Percentiles rank a stretch among this genome's conserved stretches.
These are phyloP conservation scores for Neuroterus valhalla DNA, from an alignment of 1,140 invertebrate species.

Conservation along the genomic window DNA sequence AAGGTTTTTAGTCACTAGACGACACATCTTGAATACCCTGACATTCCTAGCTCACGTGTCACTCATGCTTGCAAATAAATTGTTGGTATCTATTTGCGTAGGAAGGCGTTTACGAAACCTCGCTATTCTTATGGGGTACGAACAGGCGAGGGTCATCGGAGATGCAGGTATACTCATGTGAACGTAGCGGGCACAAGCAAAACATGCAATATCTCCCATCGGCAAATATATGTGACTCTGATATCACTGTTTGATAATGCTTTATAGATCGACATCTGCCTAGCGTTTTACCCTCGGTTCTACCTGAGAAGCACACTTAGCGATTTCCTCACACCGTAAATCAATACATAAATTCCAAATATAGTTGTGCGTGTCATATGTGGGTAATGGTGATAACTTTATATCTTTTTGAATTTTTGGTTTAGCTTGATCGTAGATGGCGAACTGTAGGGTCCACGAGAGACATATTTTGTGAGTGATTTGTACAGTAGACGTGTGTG, in stretches of 20 bases:
- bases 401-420: neutral
- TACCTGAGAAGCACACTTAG: neutral
- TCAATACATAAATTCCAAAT: conserved; percentile 1
- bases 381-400: neutral
- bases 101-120: neutral
- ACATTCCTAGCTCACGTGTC: conserved; percentile 8
- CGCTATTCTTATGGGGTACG: neutral
- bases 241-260: conserved; percentile 12
- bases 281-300: neutral
- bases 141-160: conserved; percentile 12
- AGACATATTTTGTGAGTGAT: too few species aligned
- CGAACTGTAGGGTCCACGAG: too few species aligned
- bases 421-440: too few species aligned
- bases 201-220: conserved; percentile 11
- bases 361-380: neutral
- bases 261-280: conserved; percentile 24
- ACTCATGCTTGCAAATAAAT: conserved; percentile 10
- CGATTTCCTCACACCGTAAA: neutral
- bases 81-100: neutral
- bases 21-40: neutral
- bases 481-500: too few species aligned
- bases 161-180: conserved; percentile 1
- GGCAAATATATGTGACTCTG: conserved; percentile 3
- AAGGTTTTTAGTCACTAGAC: neutral
- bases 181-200: conserved; percentile 18